Percentiles rank a stretch among this genome's conserved stretches.
These are phyloP conservation scores for Sicus ferrugineus DNA, from an alignment of 2,888 invertebrate species.

Conservation along the genomic window DNA sequence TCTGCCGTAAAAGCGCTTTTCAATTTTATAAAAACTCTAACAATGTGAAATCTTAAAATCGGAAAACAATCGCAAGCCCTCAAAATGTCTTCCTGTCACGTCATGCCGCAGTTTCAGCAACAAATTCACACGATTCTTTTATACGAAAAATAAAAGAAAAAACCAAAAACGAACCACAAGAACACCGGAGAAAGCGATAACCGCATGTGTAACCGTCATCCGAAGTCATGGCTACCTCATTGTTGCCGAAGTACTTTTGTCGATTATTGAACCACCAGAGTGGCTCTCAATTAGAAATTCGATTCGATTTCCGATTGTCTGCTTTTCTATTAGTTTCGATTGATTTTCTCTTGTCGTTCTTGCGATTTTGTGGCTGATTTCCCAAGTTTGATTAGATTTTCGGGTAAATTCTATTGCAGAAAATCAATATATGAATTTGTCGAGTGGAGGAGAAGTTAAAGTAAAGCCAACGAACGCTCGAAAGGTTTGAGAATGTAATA, in stretches of 20 bases:
- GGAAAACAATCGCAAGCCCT: neutral
- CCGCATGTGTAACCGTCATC: neutral
- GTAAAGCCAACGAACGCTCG: slow-evolving; percentile 2
- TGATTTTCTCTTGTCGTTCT: slow-evolving; percentile 13
- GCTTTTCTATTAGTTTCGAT: slow-evolving; percentile 25
- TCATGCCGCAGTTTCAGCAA: neutral
- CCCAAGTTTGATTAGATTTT: slow-evolving; percentile 22
- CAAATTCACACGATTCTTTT: neutral
- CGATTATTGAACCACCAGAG: neutral
- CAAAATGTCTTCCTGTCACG: slow-evolving; percentile 21
- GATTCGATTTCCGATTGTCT: slow-evolving; percentile 14
- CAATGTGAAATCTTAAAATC: neutral
- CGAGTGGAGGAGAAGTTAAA: neutral
- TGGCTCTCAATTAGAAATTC: slow-evolving; percentile 20
- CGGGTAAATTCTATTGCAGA: too few relatives aligned
- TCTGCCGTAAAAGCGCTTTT: too few relatives aligned
- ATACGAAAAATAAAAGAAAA: too few relatives aligned
- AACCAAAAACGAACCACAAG: neutral
- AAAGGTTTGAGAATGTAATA: neutral
- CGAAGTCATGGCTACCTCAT: neutral
- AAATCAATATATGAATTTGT: neutral
- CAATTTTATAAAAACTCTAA: neutral
- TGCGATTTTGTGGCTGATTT: slow-evolving; percentile 5
- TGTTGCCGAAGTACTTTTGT: slow-evolving; percentile 1
- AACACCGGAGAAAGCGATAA: neutral